Conservation (phyloP, 2,888 invertebrate species). For the Antheraea assamensis region DNA sequence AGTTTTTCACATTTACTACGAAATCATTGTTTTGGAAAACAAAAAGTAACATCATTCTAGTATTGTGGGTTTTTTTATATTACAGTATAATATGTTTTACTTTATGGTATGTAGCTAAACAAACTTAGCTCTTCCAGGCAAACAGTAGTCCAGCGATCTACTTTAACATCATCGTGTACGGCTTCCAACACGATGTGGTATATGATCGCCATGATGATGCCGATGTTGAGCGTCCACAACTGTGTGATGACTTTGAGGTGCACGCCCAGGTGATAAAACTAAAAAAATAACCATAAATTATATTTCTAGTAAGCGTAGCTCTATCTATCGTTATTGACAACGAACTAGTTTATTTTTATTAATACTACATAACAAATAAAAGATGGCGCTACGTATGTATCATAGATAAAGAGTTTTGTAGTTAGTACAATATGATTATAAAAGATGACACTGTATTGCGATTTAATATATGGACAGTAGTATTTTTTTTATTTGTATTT, state of each 20-base stretch:
- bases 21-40: no score
- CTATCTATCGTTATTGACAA: slow-evolving; percentile 30
- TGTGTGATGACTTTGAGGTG: slow-evolving; percentile 46
- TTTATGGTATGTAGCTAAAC: background rate
- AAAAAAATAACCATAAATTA: background rate
- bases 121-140: slow-evolving; percentile 33
- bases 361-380: background rate
- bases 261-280: slow-evolving; percentile 52
- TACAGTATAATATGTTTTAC: background rate
- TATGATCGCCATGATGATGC: slow-evolving; percentile 56
- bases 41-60: no score
- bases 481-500: background rate
- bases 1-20: no score
- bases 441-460: background rate
- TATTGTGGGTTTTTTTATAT: no score
- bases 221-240: slow-evolving; percentile 46
- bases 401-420: background rate
- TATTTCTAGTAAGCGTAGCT: slow-evolving; percentile 19
- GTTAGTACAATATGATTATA: background rate
- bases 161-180: slow-evolving; percentile 34
- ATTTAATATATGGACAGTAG: background rate
- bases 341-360: background rate
- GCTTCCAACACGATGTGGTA: slow-evolving; percentile 49
- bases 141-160: slow-evolving; percentile 41
- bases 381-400: background rate